A percentile compares a stretch with the other conserved stretches of the same genome.
Evolutionary conservation across 2,113 vertebrate species (phyloP).

Genomic region (Cavia aperea): DNA sequence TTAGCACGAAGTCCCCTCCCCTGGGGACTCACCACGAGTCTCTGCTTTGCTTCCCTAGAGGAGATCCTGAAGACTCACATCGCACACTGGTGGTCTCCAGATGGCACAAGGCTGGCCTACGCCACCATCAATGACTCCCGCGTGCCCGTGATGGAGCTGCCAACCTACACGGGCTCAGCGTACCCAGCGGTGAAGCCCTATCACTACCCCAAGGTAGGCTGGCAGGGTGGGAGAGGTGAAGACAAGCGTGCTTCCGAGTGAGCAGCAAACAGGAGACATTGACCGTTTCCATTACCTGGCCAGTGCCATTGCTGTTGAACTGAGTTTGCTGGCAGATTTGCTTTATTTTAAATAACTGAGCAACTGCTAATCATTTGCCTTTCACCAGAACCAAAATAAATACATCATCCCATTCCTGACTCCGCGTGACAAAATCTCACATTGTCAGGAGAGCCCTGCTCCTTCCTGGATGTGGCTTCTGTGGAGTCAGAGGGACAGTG

Average conservation of each 20-base stretch:
- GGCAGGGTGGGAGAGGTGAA: neutral
- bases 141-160: constrained; percentile 94
- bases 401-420: too few relatives aligned
- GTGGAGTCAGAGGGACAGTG: neutral
- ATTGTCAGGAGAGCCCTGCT: neutral
- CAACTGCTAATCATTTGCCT: neutral
- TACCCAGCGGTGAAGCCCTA: constrained; percentile 90
- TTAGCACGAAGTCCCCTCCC: neutral
- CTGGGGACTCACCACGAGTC: accelerated
- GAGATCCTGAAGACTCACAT: constrained; percentile 93
- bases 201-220: constrained; percentile 93
- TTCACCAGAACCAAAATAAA: neutral
- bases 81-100: constrained; percentile 98
- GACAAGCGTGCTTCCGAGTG: accelerated
- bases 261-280: neutral
- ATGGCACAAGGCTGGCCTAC: constrained; percentile 91
- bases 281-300: neutral
- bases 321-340: neutral
- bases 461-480: neutral
- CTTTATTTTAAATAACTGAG: neutral
- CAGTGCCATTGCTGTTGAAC: neutral
- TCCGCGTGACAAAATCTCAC: accelerated
- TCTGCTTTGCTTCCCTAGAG: constrained; percentile 76
- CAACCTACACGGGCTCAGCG: constrained; percentile 83
- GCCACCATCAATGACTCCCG: constrained; percentile 93